phyloP scores from a whole-genome alignment of 2,888 invertebrate genomes.

The Pteria penguin region DNA sequence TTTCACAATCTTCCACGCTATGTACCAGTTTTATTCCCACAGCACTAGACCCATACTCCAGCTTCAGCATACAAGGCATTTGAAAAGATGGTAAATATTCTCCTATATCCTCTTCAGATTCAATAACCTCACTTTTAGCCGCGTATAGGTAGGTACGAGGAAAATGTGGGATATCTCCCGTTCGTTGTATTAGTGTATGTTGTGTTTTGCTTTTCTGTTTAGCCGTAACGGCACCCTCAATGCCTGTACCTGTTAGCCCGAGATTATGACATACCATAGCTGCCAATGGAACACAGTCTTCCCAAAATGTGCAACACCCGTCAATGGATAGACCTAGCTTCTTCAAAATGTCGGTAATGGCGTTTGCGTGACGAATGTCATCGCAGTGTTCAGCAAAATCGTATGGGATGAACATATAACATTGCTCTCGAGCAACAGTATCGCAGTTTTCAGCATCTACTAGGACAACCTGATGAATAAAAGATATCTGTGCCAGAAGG shows the following conservation, averaged over 20 bases:
- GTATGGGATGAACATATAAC: slow-evolving; percentile 52
- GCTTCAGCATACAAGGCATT: slow-evolving; percentile 60
- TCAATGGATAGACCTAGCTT: slow-evolving; percentile 41
- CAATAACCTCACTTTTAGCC: slow-evolving; percentile 40
- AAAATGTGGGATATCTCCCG: slow-evolving; percentile 59
- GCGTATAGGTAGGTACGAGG: slow-evolving; percentile 57
- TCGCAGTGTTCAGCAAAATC: slow-evolving; percentile 56
- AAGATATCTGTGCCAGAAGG: too few species aligned
- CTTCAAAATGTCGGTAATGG: slow-evolving; percentile 49
- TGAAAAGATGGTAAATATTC: slow-evolving; percentile 32
- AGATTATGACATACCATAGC: slow-evolving; percentile 54
- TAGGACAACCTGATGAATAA: slow-evolving; percentile 63
- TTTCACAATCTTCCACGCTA: slow-evolving; percentile 42
- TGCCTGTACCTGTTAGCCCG: slow-evolving; percentile 41
- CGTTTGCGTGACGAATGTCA: slow-evolving; percentile 52
- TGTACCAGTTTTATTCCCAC: slow-evolving; percentile 60
- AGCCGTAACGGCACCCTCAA: slow-evolving; percentile 51
- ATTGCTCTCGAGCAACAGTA: slow-evolving; percentile 38
- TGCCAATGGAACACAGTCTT: slow-evolving; percentile 64
- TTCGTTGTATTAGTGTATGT: slow-evolving; percentile 34
- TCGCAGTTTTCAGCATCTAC: slow-evolving; percentile 51
- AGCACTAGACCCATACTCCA: slow-evolving; percentile 66
- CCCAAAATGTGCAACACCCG: slow-evolving; percentile 68
- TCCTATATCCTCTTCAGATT: slow-evolving; percentile 34
- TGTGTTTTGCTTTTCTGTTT: slow-evolving; percentile 62